These are phyloP conservation scores for Temnothorax curvispinosus DNA, from an alignment of 1,140 invertebrate species.

Conservation along the genomic window DNA sequence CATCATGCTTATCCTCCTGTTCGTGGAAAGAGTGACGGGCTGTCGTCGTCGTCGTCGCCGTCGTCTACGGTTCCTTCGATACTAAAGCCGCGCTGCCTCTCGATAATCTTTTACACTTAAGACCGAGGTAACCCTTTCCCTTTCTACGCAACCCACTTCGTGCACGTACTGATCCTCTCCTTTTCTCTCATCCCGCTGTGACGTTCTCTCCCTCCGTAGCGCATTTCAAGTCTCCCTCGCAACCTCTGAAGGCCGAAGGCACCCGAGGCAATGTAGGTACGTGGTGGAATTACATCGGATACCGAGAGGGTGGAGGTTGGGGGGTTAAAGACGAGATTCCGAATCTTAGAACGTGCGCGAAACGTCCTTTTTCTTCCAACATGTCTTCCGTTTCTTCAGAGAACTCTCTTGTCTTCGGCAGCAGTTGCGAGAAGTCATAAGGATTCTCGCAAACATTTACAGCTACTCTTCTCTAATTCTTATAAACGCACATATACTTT, in stretches of 20 bases:
- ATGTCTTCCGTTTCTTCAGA: neutral
- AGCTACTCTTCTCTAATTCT: neutral
- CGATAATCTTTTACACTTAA: constrained; percentile 84
- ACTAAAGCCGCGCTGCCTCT: constrained; percentile 66
- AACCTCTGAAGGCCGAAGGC: constrained; percentile 49
- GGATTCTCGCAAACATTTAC: neutral
- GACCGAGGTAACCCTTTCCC: constrained; percentile 77
- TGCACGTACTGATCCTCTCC: constrained; percentile 12
- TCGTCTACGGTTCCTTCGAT: constrained; percentile 48
- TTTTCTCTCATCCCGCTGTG: neutral
- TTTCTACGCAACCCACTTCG: constrained; percentile 64
- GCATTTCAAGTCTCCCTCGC: constrained; percentile 26
- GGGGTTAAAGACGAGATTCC: constrained; percentile 38
- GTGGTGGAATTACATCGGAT: constrained; percentile 49
- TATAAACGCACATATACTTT: neutral
- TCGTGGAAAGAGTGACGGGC: constrained; percentile 73
- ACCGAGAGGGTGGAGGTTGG: constrained; percentile 9
- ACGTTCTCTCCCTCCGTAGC: constrained; percentile 27
- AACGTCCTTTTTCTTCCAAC: neutral
- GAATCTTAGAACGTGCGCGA: constrained; percentile 33
- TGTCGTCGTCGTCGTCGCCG: constrained; percentile 55
- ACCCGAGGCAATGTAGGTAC: constrained; percentile 27
- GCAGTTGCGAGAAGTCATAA: neutral
- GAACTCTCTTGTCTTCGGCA: constrained; percentile 28
- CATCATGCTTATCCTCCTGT: constrained; percentile 62